Conservation (phyloP, 2,888 invertebrate genomes). For the Resseliella maxima region DNA sequence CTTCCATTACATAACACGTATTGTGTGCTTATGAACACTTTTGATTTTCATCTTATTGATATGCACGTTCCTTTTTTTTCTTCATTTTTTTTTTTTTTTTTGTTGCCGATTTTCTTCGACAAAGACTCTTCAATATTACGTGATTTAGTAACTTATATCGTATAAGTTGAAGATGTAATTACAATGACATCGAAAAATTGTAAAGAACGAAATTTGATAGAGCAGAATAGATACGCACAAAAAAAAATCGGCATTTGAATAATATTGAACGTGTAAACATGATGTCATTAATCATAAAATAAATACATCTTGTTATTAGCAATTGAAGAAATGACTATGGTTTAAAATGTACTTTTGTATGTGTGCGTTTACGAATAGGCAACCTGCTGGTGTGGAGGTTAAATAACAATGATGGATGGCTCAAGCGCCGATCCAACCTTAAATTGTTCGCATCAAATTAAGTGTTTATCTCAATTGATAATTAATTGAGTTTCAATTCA, state of each 20-base stretch:
- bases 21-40: slow-evolving; percentile 15
- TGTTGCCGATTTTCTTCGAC: not conserved
- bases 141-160: slow-evolving; percentile 15
- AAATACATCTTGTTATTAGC: not conserved
- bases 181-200: slow-evolving; percentile 9
- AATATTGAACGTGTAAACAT: not conserved
- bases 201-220: not conserved
- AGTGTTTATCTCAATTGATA: slow-evolving; percentile 26
- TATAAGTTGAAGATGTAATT: not conserved
- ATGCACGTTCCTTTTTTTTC: not conserved
- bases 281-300: not conserved
- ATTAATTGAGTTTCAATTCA: slow-evolving; percentile 46
- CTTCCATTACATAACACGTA: not conserved
- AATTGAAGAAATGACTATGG: not conserved
- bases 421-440: not conserved
- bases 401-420: not conserved
- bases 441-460: slow-evolving; percentile 12
- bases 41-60: slow-evolving; percentile 23
- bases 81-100: not conserved
- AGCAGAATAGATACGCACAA: not conserved
- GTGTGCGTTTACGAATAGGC: no score
- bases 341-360: not conserved
- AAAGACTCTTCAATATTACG: not conserved
- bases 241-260: not conserved
- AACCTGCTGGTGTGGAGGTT: not conserved